Percentiles rank a stretch among this genome's conserved stretches.
phyloP scores from a whole-genome alignment of 2,888 invertebrate species.

The Colletes collaris region DNA sequence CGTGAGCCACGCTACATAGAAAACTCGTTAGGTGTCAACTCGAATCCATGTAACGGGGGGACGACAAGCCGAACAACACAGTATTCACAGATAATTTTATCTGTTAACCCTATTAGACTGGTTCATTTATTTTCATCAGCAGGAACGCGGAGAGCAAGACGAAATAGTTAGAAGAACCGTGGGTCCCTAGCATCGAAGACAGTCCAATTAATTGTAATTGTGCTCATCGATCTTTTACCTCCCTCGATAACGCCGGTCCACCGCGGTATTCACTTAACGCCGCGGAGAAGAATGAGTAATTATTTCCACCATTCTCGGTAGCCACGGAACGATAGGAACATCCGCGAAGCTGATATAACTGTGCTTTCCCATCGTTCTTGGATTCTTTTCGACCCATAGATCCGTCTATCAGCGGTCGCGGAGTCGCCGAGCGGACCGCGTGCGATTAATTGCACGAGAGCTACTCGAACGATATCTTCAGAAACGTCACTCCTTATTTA shows the following conservation, averaged over 20 bases:
- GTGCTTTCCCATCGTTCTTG: slow-evolving; percentile 5
- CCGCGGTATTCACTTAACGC: slow-evolving; percentile 43
- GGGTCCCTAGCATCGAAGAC: slow-evolving; percentile 36
- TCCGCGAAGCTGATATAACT: slow-evolving; percentile 14
- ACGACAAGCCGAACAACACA: slow-evolving; percentile 23
- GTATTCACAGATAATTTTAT: slow-evolving; percentile 63
- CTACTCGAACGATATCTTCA: slow-evolving; percentile 36
- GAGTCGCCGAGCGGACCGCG: neutral
- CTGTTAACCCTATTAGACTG: slow-evolving; percentile 59
- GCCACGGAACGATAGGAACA: slow-evolving; percentile 24
- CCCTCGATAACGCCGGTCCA: slow-evolving; percentile 39
- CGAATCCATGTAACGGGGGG: neutral
- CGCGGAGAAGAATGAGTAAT: slow-evolving; percentile 45
- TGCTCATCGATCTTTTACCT: slow-evolving; percentile 60
- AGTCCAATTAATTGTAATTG: slow-evolving; percentile 62
- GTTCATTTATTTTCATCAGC: slow-evolving; percentile 62
- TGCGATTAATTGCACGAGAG: slow-evolving; percentile 33
- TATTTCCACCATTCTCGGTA: slow-evolving; percentile 22
- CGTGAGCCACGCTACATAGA: neutral
- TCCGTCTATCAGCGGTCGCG: slow-evolving; percentile 9
- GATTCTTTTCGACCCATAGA: slow-evolving; percentile 16
- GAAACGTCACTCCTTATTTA: slow-evolving; percentile 39
- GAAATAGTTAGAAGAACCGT: slow-evolving; percentile 28
- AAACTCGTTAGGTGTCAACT: slow-evolving; percentile 15
- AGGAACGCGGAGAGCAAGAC: slow-evolving; percentile 1